Conservation (phyloP, 2,113 vertebrate species). For the Litocranius walleri region DNA sequence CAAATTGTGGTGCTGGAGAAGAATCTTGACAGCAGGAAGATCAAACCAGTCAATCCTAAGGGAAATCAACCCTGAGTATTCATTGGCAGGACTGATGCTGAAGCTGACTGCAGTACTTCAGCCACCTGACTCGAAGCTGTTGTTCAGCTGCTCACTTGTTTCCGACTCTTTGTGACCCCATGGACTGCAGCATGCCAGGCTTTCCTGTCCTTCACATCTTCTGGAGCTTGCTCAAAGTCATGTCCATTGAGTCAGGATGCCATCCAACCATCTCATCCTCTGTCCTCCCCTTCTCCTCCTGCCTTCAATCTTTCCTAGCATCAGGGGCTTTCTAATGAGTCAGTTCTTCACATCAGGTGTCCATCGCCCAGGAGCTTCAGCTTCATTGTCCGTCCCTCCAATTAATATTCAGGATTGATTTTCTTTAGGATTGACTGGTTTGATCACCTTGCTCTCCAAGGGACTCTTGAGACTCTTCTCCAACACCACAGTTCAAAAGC, state of each 20-base stretch:
- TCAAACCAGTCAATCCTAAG: not conserved
- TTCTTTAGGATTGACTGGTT: not conserved
- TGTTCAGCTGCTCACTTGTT: not conserved
- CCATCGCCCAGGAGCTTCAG: not conserved
- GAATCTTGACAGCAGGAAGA: not conserved
- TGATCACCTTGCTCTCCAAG: not conserved
- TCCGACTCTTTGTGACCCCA: not conserved
- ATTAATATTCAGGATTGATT: not conserved
- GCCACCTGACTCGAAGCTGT: not conserved
- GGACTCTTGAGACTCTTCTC: not conserved
- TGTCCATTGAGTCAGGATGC: not conserved
- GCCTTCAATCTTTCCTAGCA: not conserved
- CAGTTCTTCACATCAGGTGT: not conserved
- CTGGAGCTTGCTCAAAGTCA: not conserved
- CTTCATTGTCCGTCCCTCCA: not conserved
- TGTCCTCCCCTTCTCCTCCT: not conserved
- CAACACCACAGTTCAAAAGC: not conserved
- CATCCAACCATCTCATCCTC: not conserved
- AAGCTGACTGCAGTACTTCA: not conserved
- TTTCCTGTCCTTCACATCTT: not conserved
- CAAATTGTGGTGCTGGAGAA: not conserved
- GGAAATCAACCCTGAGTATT: not conserved
- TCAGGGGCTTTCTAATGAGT: not conserved
- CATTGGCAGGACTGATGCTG: not conserved
- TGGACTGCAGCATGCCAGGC: not conserved